These are phyloP conservation scores for Darevskia nairensis DNA, from an alignment of 2,797 vertebrate species.

Conservation along the genomic window DNA sequence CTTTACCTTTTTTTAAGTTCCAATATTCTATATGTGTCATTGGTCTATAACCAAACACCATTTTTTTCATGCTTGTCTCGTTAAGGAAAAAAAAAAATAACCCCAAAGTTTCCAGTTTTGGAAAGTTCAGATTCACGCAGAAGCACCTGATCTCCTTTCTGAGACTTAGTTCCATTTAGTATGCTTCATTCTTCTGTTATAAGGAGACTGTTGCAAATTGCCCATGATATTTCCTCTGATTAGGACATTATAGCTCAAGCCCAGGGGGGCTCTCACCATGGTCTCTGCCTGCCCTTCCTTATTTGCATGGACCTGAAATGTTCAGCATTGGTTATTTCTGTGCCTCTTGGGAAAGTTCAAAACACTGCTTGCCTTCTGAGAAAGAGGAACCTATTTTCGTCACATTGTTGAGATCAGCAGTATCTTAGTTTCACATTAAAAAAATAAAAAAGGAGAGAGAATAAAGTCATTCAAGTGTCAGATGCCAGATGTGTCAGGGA, in stretches of 20 bases:
- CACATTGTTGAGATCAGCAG: constrained; percentile 12
- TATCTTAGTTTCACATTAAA: constrained; percentile 45
- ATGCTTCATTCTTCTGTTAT: constrained; percentile 25
- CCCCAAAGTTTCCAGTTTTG: constrained; percentile 15
- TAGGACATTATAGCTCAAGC: neutral
- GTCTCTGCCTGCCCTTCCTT: neutral
- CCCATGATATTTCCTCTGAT: neutral
- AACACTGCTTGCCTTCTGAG: constrained; percentile 21
- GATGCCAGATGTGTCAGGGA: neutral
- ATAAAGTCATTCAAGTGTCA: constrained; percentile 4
- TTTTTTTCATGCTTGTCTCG: neutral
- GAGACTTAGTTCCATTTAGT: constrained; percentile 15
- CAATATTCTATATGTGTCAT: neutral
- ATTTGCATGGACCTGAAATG: constrained; percentile 16
- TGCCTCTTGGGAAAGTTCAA: constrained; percentile 36
- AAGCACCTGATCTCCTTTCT: neutral
- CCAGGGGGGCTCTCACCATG: neutral
- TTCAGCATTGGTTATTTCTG: neutral
- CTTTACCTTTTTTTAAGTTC: neutral
- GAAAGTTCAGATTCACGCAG: constrained; percentile 29
- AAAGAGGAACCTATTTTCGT: constrained; percentile 40
- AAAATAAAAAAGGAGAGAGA: neutral
- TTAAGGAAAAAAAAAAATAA: too few relatives aligned
- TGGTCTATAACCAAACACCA: constrained; percentile 31
- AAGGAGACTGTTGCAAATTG: constrained; percentile 27